Evolutionary conservation across 2,113 vertebrate genomes (phyloP).

Genomic region (Actenoides lindsayi): DNA sequence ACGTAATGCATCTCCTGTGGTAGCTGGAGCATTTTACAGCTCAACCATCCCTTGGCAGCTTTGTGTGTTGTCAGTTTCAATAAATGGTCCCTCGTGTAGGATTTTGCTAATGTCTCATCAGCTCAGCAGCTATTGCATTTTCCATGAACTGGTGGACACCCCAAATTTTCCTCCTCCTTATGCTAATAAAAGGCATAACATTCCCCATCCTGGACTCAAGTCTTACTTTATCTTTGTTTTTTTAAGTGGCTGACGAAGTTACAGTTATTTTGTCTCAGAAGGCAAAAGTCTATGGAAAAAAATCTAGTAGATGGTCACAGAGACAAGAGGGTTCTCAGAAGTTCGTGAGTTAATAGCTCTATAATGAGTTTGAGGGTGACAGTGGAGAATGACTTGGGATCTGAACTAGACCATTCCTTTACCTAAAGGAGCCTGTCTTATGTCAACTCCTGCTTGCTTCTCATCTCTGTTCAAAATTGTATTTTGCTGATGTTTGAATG

Average conservation of each 20-base stretch:
- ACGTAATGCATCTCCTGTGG: constrained; percentile 8
- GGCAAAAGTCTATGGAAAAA: background rate
- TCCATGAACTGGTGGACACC: background rate
- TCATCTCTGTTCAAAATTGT: background rate
- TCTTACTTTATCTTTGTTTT: background rate
- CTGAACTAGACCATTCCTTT: background rate
- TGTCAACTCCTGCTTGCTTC: background rate
- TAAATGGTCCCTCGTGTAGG: background rate
- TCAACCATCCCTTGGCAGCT: constrained; percentile 29
- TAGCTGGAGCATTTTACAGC: constrained; percentile 50
- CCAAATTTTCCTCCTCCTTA: background rate
- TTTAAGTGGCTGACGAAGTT: background rate
- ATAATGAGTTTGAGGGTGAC: background rate
- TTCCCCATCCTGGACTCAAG: background rate
- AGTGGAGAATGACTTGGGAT: background rate
- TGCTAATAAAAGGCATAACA: background rate
- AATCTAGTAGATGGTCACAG: background rate
- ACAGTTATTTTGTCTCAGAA: background rate
- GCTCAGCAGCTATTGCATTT: background rate
- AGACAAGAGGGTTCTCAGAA: background rate
- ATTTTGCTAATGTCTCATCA: background rate
- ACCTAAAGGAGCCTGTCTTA: background rate
- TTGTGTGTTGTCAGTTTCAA: background rate
- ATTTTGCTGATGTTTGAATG: background rate
- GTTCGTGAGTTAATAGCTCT: background rate